A percentile compares a stretch with the other conserved stretches of the same genome.
Evolutionary conservation across 92 coral and sea anemone genomes (phyloP).

Genomic region (Zoanthus solanderi): DNA sequence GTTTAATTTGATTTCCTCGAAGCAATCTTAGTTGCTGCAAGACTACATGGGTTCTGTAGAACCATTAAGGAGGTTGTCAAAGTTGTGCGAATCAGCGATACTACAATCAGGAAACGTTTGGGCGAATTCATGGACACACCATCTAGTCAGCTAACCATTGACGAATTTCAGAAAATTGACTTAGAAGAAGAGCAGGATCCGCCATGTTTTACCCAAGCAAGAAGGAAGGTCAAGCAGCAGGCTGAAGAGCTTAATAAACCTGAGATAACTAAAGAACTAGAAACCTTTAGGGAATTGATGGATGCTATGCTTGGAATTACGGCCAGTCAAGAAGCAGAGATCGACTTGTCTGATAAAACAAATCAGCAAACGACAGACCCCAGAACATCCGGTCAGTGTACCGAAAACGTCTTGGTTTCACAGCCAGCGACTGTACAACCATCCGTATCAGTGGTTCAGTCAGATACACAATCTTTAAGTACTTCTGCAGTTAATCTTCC

Average conservation of each 20-base stretch:
- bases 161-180: slow-evolving; percentile 94
- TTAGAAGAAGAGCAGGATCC: slow-evolving; percentile 99
- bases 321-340: slow-evolving; percentile 1
- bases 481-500: neutral
- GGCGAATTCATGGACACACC: slow-evolving; percentile 96
- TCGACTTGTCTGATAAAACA: slow-evolving; percentile 34
- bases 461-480: neutral
- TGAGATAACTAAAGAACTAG: slow-evolving; percentile 83
- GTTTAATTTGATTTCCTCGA: neutral
- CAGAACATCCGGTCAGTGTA: slow-evolving; percentile 12
- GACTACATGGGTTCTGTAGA: slow-evolving; percentile 92
- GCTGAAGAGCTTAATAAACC: slow-evolving; percentile 85
- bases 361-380: slow-evolving; percentile 28
- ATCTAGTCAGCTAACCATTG: slow-evolving; percentile 94
- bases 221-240: slow-evolving; percentile 91
- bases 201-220: slow-evolving; percentile 90
- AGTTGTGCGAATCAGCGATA: slow-evolving; percentile 94
- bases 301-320: slow-evolving; percentile 79
- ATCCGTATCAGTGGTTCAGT: neutral
- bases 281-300: slow-evolving; percentile 75
- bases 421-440: slow-evolving; percentile 16
- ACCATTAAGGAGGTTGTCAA: slow-evolving; percentile 90
- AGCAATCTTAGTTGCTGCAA: slow-evolving; percentile 94
- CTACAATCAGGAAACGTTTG: slow-evolving; percentile 92
- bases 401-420: slow-evolving; percentile 2